Evolutionary conservation across 2,888 invertebrate genomes (phyloP).

Genomic region (Caenorhabditis doughertyi): DNA sequence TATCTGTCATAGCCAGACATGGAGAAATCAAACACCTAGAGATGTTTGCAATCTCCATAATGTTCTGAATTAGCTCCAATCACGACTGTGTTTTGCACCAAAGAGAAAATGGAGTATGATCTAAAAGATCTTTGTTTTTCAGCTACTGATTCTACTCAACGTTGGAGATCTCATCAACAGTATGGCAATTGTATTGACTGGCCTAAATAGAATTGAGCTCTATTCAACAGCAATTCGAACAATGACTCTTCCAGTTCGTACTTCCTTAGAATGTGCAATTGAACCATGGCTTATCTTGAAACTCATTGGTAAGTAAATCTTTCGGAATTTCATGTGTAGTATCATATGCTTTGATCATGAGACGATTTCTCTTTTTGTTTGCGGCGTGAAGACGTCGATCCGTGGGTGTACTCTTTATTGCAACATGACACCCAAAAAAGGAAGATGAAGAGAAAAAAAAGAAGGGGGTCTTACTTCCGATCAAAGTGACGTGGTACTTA

Average conservation of each 20-base stretch:
- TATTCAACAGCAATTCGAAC: conserved; percentile 69
- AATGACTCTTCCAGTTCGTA: conserved; percentile 66
- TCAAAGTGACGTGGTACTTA: conserved; percentile 45
- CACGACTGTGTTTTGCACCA: not conserved
- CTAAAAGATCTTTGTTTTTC: conserved; percentile 23
- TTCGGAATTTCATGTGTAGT: not conserved
- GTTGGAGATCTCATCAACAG: conserved; percentile 74
- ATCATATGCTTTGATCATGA: conserved; percentile 26
- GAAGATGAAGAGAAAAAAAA: conserved; percentile 18
- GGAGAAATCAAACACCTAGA: not conserved
- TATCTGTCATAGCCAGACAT: not conserved
- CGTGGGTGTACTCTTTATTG: conserved; percentile 57
- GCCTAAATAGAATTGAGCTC: conserved; percentile 72
- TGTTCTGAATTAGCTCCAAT: not conserved
- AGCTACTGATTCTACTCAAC: conserved; percentile 73
- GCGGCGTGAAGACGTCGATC: conserved; percentile 50
- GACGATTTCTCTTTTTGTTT: conserved; percentile 14
- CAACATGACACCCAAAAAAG: conserved; percentile 42
- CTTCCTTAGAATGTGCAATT: conserved; percentile 70
- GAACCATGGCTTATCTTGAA: conserved; percentile 74
- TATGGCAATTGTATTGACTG: conserved; percentile 72
- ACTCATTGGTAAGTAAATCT: conserved; percentile 67
- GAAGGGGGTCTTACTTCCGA: conserved; percentile 32
- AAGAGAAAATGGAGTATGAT: not conserved
- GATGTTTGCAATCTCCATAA: not conserved